Conservation (phyloP, 2,797 vertebrate genomes). For the Gymnocypris eckloni region DNA sequence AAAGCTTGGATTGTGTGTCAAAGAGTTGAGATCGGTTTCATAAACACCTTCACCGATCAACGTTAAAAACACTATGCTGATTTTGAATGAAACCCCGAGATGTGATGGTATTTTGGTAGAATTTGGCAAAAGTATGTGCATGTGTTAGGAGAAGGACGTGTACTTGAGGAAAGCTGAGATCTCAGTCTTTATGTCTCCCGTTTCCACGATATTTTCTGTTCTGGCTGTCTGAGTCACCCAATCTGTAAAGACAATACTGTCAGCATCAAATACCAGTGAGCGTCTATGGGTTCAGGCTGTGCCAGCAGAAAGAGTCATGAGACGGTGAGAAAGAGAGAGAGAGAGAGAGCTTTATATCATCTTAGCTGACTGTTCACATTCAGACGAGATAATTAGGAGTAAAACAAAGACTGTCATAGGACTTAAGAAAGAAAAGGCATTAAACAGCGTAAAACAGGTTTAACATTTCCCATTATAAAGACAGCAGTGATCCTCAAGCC, state of each 20-base stretch:
- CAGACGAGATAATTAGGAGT: constrained; percentile 74
- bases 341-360: constrained; percentile 62
- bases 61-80: background rate
- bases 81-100: background rate
- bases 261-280: constrained; percentile 74
- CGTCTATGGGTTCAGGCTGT: constrained; percentile 63
- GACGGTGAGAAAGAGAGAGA: constrained; percentile 48
- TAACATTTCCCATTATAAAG: constrained; percentile 74
- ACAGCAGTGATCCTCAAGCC: constrained; percentile 69
- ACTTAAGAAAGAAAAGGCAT: constrained; percentile 64
- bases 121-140: constrained; percentile 25
- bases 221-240: constrained; percentile 37
- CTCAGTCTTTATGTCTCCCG: constrained; percentile 18
- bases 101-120: constrained; percentile 5
- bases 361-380: constrained; percentile 68
- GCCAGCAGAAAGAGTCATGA: constrained; percentile 22
- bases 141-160: background rate
- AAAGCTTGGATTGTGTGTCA: constrained; percentile 26
- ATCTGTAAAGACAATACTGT: constrained; percentile 64
- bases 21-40: constrained; percentile 32
- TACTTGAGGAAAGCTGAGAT: constrained; percentile 18
- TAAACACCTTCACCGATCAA: constrained; percentile 26
- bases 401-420: constrained; percentile 72
- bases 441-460: constrained; percentile 75
- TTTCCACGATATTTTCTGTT: constrained; percentile 30